phyloP scores from a whole-genome alignment of 2,797 vertebrate species.

The Premnoplex brunnescens region DNA sequence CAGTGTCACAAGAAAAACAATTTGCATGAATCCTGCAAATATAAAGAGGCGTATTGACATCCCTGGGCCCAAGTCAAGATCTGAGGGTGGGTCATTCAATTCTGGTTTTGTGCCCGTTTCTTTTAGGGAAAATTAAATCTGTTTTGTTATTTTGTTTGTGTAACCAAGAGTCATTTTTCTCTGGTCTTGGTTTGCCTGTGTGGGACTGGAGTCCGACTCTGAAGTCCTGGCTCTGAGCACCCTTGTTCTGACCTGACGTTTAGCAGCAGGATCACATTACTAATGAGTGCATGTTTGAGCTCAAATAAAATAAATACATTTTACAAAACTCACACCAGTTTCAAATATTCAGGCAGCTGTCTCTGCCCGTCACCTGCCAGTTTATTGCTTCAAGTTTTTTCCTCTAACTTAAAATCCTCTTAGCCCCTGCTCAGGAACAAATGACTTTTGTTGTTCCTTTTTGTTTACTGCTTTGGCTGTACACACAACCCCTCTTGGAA shows the following conservation, averaged over 20 bases:
- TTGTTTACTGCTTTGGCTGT: constrained; percentile 54
- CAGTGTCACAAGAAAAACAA: constrained; percentile 29
- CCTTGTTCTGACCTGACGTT: neutral
- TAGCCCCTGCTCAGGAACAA: neutral
- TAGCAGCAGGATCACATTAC: constrained; percentile 41
- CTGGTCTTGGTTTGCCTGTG: neutral
- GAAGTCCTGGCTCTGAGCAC: constrained; percentile 3
- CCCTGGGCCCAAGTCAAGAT: neutral
- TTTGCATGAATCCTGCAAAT: neutral
- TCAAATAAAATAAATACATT: constrained; percentile 63
- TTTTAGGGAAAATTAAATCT: neutral
- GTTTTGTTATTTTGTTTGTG: neutral
- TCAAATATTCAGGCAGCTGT: constrained; percentile 63
- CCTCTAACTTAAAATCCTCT: neutral
- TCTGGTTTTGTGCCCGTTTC: neutral
- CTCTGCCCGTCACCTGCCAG: constrained; percentile 63
- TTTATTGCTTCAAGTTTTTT: constrained; percentile 27
- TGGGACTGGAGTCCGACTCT: neutral
- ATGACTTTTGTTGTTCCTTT: constrained; percentile 32
- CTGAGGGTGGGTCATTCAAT: neutral
- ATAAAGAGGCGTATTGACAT: neutral
- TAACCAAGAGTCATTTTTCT: neutral
- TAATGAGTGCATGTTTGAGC: constrained; percentile 37
- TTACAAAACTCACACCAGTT: constrained; percentile 57
- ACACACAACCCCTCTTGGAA: constrained; percentile 31